These are phyloP conservation scores for Bergia puertoricense DNA, from an alignment of 92 coral and sea anemone species.

Conservation along the genomic window DNA sequence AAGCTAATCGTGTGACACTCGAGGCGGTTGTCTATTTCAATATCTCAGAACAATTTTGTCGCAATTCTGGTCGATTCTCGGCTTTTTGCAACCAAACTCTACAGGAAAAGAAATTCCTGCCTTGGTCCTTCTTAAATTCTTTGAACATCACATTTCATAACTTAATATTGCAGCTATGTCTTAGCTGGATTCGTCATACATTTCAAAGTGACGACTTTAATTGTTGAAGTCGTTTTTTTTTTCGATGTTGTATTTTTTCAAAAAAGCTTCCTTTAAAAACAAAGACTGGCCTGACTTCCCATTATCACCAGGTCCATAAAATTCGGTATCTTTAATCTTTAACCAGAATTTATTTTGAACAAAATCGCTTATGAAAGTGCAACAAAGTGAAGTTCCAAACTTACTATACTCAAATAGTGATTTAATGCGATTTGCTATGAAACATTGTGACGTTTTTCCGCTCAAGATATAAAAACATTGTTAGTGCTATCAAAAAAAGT, in stretches of 20 bases:
- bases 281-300: not conserved
- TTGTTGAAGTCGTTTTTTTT: too few species aligned
- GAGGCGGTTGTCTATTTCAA: not conserved
- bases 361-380: not conserved
- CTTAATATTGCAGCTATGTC: too few species aligned
- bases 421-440: not conserved
- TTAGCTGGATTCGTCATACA: not conserved
- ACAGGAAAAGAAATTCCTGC: not conserved
- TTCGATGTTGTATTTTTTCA: too few species aligned
- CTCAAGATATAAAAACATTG: not conserved
- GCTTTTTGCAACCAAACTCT: not conserved
- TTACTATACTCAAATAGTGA: not conserved
- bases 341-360: not conserved
- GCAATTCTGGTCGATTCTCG: not conserved
- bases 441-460: not conserved
- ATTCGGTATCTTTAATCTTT: not conserved
- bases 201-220: not conserved
- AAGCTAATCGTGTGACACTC: not conserved
- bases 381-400: too few species aligned
- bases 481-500: not conserved
- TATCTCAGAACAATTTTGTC: not conserved
- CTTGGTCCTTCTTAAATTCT: too few species aligned
- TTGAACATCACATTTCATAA: not conserved
- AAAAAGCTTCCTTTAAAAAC: not conserved
- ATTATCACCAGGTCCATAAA: not conserved